These are phyloP conservation scores for Sebastolobus alascanus DNA, from an alignment of 2,797 vertebrate species.

Conservation along the genomic window DNA sequence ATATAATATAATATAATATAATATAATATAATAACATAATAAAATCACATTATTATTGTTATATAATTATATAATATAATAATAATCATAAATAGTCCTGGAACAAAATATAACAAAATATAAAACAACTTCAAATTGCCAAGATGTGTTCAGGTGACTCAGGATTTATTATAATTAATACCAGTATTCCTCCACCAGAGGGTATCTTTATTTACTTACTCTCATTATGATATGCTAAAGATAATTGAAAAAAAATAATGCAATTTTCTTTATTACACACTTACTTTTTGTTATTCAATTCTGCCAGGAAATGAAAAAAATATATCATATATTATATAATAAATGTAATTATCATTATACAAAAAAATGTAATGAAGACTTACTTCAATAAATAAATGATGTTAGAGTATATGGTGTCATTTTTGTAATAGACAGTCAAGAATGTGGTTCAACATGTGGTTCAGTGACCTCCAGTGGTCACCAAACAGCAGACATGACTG, in stretches of 20 bases:
- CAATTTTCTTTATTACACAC: no score
- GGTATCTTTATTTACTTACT: conserved; percentile 1
- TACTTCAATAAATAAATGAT: neutral
- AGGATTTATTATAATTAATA: neutral
- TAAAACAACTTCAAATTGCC: neutral
- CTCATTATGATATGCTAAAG: neutral
- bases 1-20: no score
- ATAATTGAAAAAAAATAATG: neutral
- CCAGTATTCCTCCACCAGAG: conserved; percentile 41
- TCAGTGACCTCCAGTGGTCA: conserved; percentile 23
- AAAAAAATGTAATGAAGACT: neutral
- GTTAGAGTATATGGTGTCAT: neutral
- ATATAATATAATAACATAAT: no score
- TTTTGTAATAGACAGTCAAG: neutral
- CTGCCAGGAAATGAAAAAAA: no score
- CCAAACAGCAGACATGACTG: neutral
- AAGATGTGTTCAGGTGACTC: neutral
- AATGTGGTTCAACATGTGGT: neutral
- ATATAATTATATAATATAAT: no score
- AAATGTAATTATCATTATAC: neutral
- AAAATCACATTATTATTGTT: no score
- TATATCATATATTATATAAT: neutral
- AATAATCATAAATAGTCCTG: no score
- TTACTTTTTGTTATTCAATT: no score
- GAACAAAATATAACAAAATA: no score